Percentiles rank a stretch among this genome's conserved stretches.
Conservation (phyloP, 2,888 invertebrate species). For the Himalopsyche japonica region DNA sequence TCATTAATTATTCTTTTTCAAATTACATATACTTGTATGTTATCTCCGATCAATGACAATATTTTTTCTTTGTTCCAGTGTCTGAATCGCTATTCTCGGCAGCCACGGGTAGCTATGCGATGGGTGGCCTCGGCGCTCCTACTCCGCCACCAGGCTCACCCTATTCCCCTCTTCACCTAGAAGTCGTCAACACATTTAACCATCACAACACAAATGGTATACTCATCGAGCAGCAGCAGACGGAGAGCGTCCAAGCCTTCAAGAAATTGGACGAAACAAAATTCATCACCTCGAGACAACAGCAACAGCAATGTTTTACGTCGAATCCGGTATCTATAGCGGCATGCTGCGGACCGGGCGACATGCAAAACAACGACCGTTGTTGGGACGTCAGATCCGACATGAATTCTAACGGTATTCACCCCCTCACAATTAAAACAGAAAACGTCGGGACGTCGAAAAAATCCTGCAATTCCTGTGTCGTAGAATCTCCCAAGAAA, state of each 20-base stretch:
- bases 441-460: constrained; percentile 48
- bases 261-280: constrained; percentile 47
- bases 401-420: constrained; percentile 51
- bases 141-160: constrained; percentile 72
- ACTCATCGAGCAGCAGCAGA: constrained; percentile 45
- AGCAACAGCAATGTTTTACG: constrained; percentile 34
- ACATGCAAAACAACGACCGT: constrained; percentile 46
- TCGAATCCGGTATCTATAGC: constrained; percentile 16
- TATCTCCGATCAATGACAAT: not conserved
- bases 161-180: constrained; percentile 68
- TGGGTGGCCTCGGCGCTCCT: constrained; percentile 62
- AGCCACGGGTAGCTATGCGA: constrained; percentile 61
- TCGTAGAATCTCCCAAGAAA: constrained; percentile 50
- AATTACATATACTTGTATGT: not conserved
- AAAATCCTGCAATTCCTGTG: constrained; percentile 56
- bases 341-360: constrained; percentile 39
- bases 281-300: constrained; percentile 45
- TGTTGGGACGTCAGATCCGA: constrained; percentile 46
- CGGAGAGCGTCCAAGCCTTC: constrained; percentile 41
- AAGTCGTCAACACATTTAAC: constrained; percentile 60
- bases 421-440: constrained; percentile 58
- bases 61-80: constrained; percentile 50
- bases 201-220: constrained; percentile 42
- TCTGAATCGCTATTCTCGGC: constrained; percentile 71
- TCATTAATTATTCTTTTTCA: too few relatives aligned